phyloP scores from a whole-genome alignment of 2,888 invertebrate species.

The Cataglyphis cursor region DNA sequence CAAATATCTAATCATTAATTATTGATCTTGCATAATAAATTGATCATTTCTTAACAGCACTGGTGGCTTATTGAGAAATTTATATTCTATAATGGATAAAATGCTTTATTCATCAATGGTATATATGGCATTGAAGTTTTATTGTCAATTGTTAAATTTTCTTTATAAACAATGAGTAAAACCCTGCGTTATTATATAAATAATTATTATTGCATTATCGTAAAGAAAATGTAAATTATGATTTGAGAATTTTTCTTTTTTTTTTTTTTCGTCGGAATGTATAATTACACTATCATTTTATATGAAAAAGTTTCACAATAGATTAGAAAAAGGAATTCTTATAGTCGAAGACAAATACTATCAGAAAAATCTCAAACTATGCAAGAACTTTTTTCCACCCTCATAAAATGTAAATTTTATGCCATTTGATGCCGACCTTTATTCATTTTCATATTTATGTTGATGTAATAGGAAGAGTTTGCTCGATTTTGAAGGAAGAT shows the following conservation, averaged over 20 bases:
- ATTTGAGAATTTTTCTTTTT: background rate
- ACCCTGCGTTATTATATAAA: slow-evolving; percentile 1
- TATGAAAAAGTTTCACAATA: background rate
- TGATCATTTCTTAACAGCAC: slow-evolving; percentile 44
- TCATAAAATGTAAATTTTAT: background rate
- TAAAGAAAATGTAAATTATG: background rate
- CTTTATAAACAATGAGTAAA: background rate
- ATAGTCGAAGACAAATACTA: background rate
- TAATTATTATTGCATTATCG: slow-evolving; percentile 6
- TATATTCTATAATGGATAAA: slow-evolving; percentile 33
- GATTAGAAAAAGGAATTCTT: slow-evolving; percentile 1
- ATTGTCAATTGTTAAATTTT: slow-evolving; percentile 19
- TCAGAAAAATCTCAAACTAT: background rate
- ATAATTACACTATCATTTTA: slow-evolving; percentile 1
- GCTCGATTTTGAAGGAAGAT: slow-evolving; percentile 70
- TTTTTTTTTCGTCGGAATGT: background rate
- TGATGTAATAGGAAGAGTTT: slow-evolving; percentile 50
- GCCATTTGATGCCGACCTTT: background rate
- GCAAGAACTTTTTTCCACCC: background rate
- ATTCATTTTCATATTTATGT: slow-evolving; percentile 49
- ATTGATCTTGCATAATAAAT: slow-evolving; percentile 60
- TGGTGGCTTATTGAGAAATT: slow-evolving; percentile 11
- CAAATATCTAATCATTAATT: slow-evolving; percentile 54
- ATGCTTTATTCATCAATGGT: slow-evolving; percentile 32
- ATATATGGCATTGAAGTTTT: slow-evolving; percentile 34